These are phyloP conservation scores for Lasaia peninsularis DNA, from an alignment of 1,140 invertebrate species.

Conservation along the genomic window DNA sequence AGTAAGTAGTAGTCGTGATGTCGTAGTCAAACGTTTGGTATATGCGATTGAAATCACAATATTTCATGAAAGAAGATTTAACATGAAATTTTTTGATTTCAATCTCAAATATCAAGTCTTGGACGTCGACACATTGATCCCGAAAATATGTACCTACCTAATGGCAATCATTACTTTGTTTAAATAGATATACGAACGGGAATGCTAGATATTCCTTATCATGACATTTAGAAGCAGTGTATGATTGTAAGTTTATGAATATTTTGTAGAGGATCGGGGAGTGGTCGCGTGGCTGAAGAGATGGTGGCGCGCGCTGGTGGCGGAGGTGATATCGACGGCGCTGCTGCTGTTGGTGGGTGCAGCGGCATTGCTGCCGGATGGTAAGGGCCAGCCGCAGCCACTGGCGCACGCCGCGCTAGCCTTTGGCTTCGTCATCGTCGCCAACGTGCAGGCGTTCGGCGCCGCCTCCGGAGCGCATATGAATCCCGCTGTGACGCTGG, in stretches of 20 bases:
- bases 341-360: slow-evolving; percentile 54
- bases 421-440: slow-evolving; percentile 55
- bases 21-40: too few relatives aligned
- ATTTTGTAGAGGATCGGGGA: not conserved
- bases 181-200: too few relatives aligned
- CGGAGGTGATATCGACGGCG: slow-evolving; percentile 51
- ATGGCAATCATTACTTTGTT: too few relatives aligned
- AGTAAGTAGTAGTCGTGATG: too few relatives aligned
- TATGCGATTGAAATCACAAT: too few relatives aligned
- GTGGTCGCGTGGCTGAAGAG: slow-evolving; percentile 35
- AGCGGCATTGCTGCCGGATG: slow-evolving; percentile 33
- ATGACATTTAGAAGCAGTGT: not conserved
- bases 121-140: too few relatives aligned
- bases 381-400: slow-evolving; percentile 19
- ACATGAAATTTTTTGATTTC: too few relatives aligned
- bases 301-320: slow-evolving; percentile 49
- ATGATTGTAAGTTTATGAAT: too few relatives aligned
- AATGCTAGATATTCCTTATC: too few relatives aligned
- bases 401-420: slow-evolving; percentile 53
- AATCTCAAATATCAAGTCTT: too few relatives aligned
- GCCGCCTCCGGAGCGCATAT: slow-evolving; percentile 59
- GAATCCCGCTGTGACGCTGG: slow-evolving; percentile 61
- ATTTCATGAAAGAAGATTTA: too few relatives aligned
- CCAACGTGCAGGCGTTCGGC: slow-evolving; percentile 48
- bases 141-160: too few relatives aligned